phyloP scores from a whole-genome alignment of 2,113 vertebrate species.

The Symphodus melops region DNA sequence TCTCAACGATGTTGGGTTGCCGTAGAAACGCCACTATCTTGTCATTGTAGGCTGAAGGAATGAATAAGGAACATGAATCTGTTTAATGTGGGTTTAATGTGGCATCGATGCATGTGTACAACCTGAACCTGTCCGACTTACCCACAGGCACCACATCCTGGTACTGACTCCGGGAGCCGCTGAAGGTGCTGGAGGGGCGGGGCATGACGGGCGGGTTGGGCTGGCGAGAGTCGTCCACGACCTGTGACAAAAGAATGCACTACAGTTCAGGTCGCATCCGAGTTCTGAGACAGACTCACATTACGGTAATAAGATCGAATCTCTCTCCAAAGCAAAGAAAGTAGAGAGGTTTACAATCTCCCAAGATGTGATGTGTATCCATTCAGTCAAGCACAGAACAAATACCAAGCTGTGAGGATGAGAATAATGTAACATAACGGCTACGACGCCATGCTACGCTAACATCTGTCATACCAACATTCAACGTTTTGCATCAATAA shows the following conservation, averaged over 20 bases:
- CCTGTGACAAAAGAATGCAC: conserved; percentile 82
- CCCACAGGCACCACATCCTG: conserved; percentile 97
- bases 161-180: conserved; percentile 93
- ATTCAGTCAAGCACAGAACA: too few relatives aligned
- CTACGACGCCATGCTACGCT: too few relatives aligned
- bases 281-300: conserved; percentile 40
- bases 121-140: conserved; percentile 76
- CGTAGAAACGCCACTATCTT: conserved; percentile 99
- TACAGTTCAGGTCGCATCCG: conserved; percentile 67
- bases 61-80: neutral
- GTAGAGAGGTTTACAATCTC: too few relatives aligned
- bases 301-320: neutral
- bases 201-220: conserved; percentile 89
- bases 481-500: too few relatives aligned
- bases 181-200: conserved; percentile 94
- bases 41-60: conserved; percentile 94
- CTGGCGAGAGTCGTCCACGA: conserved; percentile 94
- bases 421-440: too few relatives aligned
- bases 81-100: neutral
- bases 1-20: conserved; percentile 97
- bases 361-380: too few relatives aligned
- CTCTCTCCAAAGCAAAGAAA: too few relatives aligned
- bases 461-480: too few relatives aligned
- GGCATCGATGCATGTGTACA: neutral
- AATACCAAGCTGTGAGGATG: too few relatives aligned